These are phyloP conservation scores for Coptotermes formosanus DNA, from an alignment of 1,140 invertebrate genomes.

Conservation along the genomic window DNA sequence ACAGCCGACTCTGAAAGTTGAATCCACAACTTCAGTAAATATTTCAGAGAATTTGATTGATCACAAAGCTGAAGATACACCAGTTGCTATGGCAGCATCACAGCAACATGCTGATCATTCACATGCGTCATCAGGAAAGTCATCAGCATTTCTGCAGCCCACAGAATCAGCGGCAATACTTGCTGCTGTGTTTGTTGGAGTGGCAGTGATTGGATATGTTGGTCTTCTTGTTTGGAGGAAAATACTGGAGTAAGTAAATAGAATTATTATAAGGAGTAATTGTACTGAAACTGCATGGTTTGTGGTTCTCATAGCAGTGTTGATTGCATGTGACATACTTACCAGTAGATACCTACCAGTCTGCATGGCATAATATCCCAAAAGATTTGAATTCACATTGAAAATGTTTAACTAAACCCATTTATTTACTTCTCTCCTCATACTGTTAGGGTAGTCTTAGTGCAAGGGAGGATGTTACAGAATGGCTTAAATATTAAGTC, in stretches of 20 bases:
- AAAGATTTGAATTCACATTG: neutral
- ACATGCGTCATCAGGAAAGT: conserved; percentile 21
- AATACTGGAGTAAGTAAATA: conserved; percentile 47
- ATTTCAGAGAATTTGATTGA: conserved; percentile 37
- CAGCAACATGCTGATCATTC: conserved; percentile 19
- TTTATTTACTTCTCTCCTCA: no score
- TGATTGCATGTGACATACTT: no score
- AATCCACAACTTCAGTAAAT: conserved; percentile 33
- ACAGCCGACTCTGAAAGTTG: conserved; percentile 25
- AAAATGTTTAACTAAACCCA: no score
- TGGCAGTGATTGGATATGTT: conserved; percentile 44
- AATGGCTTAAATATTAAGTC: no score
- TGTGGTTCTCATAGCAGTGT: no score
- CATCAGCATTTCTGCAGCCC: conserved; percentile 29
- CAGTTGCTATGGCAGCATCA: conserved; percentile 40
- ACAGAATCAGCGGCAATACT: conserved; percentile 33
- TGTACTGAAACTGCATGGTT: neutral
- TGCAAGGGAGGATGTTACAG: no score
- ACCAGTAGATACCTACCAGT: no score
- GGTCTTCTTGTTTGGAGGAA: conserved; percentile 46
- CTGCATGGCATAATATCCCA: neutral
- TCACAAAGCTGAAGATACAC: conserved; percentile 37
- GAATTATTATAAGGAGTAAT: neutral
- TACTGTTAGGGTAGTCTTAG: no score
- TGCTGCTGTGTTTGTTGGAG: conserved; percentile 41